Percentiles rank a stretch among this genome's conserved stretches.
Evolutionary conservation across 2,888 invertebrate species (phyloP).

Genomic region (Subacronicta megacephala): DNA sequence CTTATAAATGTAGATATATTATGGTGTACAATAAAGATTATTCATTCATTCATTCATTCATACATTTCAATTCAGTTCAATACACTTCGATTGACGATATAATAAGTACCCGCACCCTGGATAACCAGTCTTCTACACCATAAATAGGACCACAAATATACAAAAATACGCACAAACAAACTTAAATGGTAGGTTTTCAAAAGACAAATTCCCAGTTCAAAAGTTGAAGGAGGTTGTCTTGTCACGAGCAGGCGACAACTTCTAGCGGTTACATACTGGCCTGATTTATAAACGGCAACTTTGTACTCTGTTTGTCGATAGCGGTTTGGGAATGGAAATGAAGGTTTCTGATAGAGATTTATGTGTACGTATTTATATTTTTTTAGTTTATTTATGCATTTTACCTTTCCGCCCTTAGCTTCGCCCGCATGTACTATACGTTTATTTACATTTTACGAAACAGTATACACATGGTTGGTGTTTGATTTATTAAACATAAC

Average conservation of each 20-base stretch:
- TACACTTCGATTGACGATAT: too few relatives aligned
- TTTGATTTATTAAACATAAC: too few relatives aligned
- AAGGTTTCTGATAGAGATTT: constrained; percentile 10
- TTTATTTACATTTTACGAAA: too few relatives aligned
- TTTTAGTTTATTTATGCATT: constrained; percentile 2
- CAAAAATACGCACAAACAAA: constrained; percentile 30
- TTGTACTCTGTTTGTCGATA: constrained; percentile 42
- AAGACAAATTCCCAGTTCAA: constrained; percentile 50
- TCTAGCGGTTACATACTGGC: constrained; percentile 43
- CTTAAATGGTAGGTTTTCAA: constrained; percentile 31
- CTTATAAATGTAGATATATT: too few relatives aligned
- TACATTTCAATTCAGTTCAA: too few relatives aligned
- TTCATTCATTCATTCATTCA: too few relatives aligned
- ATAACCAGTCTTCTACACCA: too few relatives aligned
- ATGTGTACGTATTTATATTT: constrained; percentile 10
- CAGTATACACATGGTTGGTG: too few relatives aligned
- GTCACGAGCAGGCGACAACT: constrained; percentile 43
- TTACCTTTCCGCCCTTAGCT: too few relatives aligned
- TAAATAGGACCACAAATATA: constrained; percentile 15
- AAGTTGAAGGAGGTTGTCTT: constrained; percentile 49
- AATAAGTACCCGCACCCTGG: too few relatives aligned
- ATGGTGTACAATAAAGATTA: too few relatives aligned
- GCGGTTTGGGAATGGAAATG: constrained; percentile 10
- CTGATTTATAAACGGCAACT: constrained; percentile 47
- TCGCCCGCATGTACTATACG: too few relatives aligned